phyloP scores from a whole-genome alignment of 2,888 invertebrate genomes.

The Minunthozetes semirufus region DNA sequence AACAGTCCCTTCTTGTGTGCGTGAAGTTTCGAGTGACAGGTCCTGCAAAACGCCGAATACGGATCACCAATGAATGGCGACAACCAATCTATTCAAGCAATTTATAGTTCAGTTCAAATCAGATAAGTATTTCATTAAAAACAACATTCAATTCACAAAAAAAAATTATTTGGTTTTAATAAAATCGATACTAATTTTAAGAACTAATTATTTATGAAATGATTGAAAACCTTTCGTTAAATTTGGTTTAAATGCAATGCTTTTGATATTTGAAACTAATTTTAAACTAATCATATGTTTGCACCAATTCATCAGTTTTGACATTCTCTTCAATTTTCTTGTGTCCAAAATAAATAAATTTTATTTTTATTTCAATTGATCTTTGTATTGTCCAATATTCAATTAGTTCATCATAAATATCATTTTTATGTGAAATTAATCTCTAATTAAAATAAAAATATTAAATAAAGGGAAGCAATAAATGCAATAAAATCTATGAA shows the following conservation, averaged over 20 bases:
- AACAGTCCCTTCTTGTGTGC: slow-evolving; percentile 36
- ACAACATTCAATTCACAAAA: not conserved
- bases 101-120: not conserved
- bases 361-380: too few relatives aligned
- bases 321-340: not conserved
- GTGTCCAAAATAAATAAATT: too few relatives aligned
- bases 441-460: too few relatives aligned
- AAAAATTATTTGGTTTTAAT: too few relatives aligned
- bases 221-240: not conserved
- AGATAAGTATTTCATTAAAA: not conserved
- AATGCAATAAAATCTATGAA: not conserved
- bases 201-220: too few relatives aligned
- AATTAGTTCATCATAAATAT: too few relatives aligned
- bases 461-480: too few relatives aligned
- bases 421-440: too few relatives aligned
- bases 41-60: slow-evolving; percentile 32
- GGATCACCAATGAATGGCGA: slow-evolving; percentile 28
- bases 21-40: slow-evolving; percentile 34
- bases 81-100: slow-evolving; percentile 30
- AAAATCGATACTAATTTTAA: too few relatives aligned
- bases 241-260: not conserved
- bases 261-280: not conserved
- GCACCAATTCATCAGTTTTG: not conserved
- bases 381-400: too few relatives aligned
- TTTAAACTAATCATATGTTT: not conserved